Evolutionary conservation across 2,797 vertebrate genomes (phyloP).

Genomic region (Heliangelus exortis): DNA sequence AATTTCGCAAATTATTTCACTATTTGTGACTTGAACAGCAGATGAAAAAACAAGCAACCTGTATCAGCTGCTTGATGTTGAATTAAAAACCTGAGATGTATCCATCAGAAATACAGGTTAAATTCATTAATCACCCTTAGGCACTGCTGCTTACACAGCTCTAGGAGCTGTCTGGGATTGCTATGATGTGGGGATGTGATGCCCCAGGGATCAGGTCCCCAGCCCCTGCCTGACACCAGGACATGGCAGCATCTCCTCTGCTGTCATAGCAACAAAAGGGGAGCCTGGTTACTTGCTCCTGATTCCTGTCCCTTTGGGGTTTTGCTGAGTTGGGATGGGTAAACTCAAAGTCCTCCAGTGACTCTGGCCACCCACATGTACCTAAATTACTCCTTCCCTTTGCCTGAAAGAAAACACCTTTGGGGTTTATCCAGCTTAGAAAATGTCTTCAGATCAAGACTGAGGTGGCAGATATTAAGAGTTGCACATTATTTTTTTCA

Average conservation of each 20-base stretch:
- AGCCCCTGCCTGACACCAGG: neutral
- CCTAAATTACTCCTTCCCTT: neutral
- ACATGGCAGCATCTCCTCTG: neutral
- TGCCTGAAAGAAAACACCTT: neutral
- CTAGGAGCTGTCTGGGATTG: neutral
- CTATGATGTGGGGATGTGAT: no score
- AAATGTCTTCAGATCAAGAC: neutral
- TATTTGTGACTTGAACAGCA: neutral
- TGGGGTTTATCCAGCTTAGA: neutral
- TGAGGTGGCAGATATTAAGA: neutral
- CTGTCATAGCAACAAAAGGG: rapidly evolving
- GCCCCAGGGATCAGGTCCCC: rapidly evolving
- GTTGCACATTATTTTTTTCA: neutral
- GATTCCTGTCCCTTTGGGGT: rapidly evolving
- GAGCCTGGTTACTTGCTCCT: rapidly evolving
- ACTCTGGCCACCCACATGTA: neutral
- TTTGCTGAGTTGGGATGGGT: neutral
- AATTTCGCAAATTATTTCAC: neutral
- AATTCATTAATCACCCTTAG: neutral
- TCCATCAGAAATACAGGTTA: neutral
- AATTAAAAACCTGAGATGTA: neutral
- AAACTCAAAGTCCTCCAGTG: neutral
- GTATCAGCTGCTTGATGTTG: neutral
- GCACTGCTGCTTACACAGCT: neutral
- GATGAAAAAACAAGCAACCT: neutral